A percentile compares a stretch with the other conserved stretches of the same genome.
Evolutionary conservation across 2,888 invertebrate species (phyloP).

Genomic region (Rhogogaster chlorosoma): DNA sequence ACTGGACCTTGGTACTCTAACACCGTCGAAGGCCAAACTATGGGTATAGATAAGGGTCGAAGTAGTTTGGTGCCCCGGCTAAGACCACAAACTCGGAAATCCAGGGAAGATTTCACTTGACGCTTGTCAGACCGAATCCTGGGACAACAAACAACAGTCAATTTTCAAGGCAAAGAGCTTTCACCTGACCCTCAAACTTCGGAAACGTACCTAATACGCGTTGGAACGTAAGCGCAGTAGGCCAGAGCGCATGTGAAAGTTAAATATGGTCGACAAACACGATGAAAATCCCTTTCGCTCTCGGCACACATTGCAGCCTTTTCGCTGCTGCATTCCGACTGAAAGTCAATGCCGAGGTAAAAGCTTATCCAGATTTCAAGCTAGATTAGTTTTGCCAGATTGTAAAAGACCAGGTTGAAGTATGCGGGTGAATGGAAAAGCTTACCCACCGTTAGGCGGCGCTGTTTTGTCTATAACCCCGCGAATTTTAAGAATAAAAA

Average conservation of each 20-base stretch:
- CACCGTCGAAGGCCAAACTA: not conserved
- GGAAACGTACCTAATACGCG: not conserved
- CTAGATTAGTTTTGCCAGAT: not conserved
- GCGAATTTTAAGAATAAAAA: too few species aligned
- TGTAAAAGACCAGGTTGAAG: not conserved
- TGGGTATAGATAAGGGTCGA: conserved; percentile 34
- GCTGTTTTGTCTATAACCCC: too few species aligned
- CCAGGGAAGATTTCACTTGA: conserved; percentile 37
- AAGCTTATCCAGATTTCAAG: conserved; percentile 1
- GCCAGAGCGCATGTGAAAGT: not conserved
- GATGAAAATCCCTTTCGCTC: not conserved
- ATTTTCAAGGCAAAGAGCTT: not conserved
- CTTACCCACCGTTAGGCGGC: too few species aligned
- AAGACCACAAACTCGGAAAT: conserved; percentile 28
- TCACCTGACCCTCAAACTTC: not conserved
- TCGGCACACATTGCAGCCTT: not conserved
- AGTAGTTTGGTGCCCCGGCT: not conserved
- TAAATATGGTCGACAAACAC: not conserved
- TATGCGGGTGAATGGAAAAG: not conserved
- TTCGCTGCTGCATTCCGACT: not conserved
- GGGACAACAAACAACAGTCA: conserved; percentile 40
- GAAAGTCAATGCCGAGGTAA: not conserved
- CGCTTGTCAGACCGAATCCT: conserved; percentile 41
- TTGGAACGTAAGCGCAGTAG: not conserved
- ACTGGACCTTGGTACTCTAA: not conserved